Conservation (phyloP, 2,888 invertebrate species). For the Acleris cristana region DNA sequence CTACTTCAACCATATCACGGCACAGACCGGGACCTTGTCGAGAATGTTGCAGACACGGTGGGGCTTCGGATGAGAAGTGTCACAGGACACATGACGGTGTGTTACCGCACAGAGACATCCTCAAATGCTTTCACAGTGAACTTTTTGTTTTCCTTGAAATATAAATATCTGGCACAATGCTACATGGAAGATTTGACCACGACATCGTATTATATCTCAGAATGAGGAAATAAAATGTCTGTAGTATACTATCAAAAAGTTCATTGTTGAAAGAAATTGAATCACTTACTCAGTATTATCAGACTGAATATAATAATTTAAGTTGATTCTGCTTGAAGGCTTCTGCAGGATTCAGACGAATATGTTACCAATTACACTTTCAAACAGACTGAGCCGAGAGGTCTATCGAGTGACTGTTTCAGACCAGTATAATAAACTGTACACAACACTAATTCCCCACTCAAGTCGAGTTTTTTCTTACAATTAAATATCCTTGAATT, state of each 20-base stretch:
- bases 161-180: neutral
- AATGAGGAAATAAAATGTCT: neutral
- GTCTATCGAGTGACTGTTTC: constrained; percentile 11
- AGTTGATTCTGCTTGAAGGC: constrained; percentile 35
- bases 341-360: constrained; percentile 26
- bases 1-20: constrained; percentile 55
- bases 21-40: constrained; percentile 45
- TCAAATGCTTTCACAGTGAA: constrained; percentile 45
- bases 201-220: too few relatives aligned
- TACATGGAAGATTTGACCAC: neutral
- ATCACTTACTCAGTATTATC: constrained; percentile 41
- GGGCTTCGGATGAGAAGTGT: constrained; percentile 43
- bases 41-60: constrained; percentile 44
- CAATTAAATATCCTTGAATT: too few relatives aligned
- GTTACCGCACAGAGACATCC: constrained; percentile 46
- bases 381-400: constrained; percentile 18
- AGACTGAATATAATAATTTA: constrained; percentile 36
- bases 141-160: constrained; percentile 25
- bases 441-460: too few relatives aligned
- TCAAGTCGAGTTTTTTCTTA: too few relatives aligned
- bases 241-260: neutral
- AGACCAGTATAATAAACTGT: too few relatives aligned
- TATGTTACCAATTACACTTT: constrained; percentile 16
- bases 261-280: constrained; percentile 45
- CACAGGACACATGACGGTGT: constrained; percentile 46